Percentiles rank a stretch among this genome's conserved stretches.
Evolutionary conservation across 2,888 invertebrate species (phyloP).

Genomic region (Torymus auratus): DNA sequence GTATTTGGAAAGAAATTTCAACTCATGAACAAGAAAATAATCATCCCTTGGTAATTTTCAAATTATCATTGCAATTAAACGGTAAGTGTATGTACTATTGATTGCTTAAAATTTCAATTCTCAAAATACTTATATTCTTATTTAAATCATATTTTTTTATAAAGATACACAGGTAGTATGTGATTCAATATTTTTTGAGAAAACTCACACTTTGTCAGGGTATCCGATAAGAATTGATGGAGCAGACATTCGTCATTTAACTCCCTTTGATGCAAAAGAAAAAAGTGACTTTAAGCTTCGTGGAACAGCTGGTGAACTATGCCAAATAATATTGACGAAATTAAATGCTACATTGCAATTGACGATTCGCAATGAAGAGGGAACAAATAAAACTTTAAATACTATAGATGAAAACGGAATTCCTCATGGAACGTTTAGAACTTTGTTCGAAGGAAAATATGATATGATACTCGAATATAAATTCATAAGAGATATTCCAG

Average conservation of each 20-base stretch:
- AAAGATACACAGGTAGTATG: background rate
- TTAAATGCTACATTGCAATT: constrained; percentile 1
- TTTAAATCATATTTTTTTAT: too few species aligned
- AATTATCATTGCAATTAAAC: too few species aligned
- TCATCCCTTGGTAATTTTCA: too few species aligned
- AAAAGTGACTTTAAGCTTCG: background rate
- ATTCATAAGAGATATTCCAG: background rate
- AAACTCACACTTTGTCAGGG: background rate
- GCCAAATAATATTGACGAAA: background rate
- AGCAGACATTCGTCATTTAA: background rate
- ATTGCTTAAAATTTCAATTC: too few species aligned
- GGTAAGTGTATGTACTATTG: too few species aligned
- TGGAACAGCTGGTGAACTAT: background rate
- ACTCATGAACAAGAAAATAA: too few species aligned
- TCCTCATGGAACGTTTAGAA: background rate
- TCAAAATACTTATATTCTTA: background rate
- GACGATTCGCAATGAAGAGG: background rate
- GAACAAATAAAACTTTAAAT: too few species aligned
- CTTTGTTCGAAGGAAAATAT: background rate
- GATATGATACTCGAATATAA: constrained; percentile 6
- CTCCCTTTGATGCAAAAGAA: background rate
- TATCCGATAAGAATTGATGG: background rate
- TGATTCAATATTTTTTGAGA: background rate
- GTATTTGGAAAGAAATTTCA: too few species aligned
- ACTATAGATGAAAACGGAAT: background rate